phyloP scores from a whole-genome alignment of 2,888 invertebrate genomes.

The Tubulanus polymorphus region DNA sequence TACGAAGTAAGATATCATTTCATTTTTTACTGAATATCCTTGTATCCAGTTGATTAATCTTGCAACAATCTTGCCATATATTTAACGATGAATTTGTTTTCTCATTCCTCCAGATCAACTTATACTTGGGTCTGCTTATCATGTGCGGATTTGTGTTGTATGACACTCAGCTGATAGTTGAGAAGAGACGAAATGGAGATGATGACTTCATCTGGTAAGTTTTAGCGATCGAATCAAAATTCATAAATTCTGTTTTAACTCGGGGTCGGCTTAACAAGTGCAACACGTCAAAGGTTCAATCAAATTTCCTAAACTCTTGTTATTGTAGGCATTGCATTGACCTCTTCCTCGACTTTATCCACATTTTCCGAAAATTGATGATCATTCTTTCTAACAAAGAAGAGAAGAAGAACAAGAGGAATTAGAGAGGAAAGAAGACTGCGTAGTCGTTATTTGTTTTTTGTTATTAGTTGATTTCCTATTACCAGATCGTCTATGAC shows the following conservation, averaged over 20 bases:
- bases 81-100: background rate
- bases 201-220: conserved; percentile 76
- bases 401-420: conserved; percentile 1
- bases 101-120: conserved; percentile 63
- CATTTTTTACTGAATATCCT: background rate
- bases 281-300: background rate
- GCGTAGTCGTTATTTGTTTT: too few relatives aligned
- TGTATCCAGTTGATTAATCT: background rate
- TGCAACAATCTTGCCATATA: background rate
- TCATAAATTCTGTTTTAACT: background rate
- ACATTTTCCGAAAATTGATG: conserved; percentile 86
- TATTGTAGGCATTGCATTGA: conserved; percentile 73
- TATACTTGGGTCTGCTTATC: conserved; percentile 81
- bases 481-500: too few relatives aligned
- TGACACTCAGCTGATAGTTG: conserved; percentile 95
- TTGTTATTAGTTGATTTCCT: too few relatives aligned
- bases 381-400: conserved; percentile 67
- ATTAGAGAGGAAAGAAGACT: too few relatives aligned
- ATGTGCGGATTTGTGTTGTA: conserved; percentile 95
- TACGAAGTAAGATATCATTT: conserved; percentile 62
- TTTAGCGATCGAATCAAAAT: too few relatives aligned
- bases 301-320: background rate
- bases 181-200: conserved; percentile 83
- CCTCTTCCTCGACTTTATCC: conserved; percentile 90
- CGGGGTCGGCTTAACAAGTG: background rate